Percentiles rank a stretch among this genome's conserved stretches.
These are phyloP conservation scores for Platorchestia sp. DNA, from an alignment of 1,140 invertebrate genomes.

Conservation along the genomic window DNA sequence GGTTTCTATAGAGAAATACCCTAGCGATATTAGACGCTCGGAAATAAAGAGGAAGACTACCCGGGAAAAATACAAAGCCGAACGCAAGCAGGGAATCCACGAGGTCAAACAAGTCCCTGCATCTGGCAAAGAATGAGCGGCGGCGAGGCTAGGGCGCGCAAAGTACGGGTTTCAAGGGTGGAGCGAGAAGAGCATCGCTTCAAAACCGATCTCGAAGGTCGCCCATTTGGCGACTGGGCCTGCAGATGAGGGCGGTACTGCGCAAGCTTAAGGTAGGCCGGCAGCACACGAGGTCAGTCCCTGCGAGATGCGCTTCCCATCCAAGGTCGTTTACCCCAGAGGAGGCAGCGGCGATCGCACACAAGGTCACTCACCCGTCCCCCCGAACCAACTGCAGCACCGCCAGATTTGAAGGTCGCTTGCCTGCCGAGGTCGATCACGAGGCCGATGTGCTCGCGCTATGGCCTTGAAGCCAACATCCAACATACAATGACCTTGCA, in stretches of 20 bases:
- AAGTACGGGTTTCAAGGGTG: neutral
- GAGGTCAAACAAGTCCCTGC: too few relatives aligned
- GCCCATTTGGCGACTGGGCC: slow-evolving; percentile 21
- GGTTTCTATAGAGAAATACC: neutral
- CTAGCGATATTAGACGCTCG: neutral
- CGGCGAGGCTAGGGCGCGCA: neutral
- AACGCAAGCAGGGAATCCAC: neutral
- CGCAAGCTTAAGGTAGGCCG: slow-evolving; percentile 38
- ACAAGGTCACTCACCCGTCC: slow-evolving; percentile 49
- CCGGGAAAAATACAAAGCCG: neutral
- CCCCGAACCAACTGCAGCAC: neutral
- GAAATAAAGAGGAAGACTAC: neutral
- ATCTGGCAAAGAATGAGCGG: neutral
- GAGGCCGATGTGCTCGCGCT: neutral
- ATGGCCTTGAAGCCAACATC: slow-evolving; percentile 5
- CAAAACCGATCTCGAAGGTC: slow-evolving; percentile 24
- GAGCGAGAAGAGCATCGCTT: neutral
- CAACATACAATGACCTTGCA: slow-evolving; percentile 36
- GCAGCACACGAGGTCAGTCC: slow-evolving; percentile 11
- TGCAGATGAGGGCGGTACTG: neutral
- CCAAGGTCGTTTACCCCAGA: slow-evolving; percentile 48
- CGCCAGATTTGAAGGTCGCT: slow-evolving; percentile 14
- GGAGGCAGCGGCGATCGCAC: neutral
- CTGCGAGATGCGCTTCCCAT: neutral
- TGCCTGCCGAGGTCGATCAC: slow-evolving; percentile 21